These are phyloP conservation scores for Phalacrocorax carbo DNA, from an alignment of 2,113 vertebrate species.

Conservation along the genomic window DNA sequence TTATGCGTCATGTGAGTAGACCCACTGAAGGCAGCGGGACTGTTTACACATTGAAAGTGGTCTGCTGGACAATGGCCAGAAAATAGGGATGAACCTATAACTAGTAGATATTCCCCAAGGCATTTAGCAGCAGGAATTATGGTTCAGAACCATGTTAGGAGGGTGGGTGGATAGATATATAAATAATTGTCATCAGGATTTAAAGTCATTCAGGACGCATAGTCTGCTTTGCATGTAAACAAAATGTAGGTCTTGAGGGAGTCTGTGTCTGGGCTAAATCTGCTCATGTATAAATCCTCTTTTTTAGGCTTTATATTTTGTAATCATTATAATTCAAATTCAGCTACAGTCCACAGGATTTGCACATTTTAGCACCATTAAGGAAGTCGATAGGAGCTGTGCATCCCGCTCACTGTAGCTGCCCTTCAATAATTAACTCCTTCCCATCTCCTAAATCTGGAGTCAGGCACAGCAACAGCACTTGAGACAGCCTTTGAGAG, in stretches of 20 bases:
- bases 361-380: conserved; percentile 48
- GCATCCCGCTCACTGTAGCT: neutral
- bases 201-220: neutral
- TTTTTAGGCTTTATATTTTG: conserved; percentile 57
- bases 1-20: neutral
- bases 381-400: conserved; percentile 19
- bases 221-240: conserved; percentile 44
- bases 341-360: conserved; percentile 34
- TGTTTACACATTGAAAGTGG: neutral
- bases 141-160: neutral
- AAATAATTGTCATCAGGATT: conserved; percentile 28
- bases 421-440: conserved; percentile 32
- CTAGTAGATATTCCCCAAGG: neutral
- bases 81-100: neutral
- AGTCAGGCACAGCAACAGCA: neutral
- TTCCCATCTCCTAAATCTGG: neutral
- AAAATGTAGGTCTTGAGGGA: conserved; percentile 55
- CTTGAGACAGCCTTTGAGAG: neutral
- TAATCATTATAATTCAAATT: conserved; percentile 55
- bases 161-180: neutral
- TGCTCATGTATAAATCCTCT: conserved; percentile 60
- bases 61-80: conserved; percentile 37
- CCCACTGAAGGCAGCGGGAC: neutral
- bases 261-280: conserved; percentile 28
- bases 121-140: neutral